Base-by-base conservation (phyloP, 30 jellyfish, hydroid and myxozoan species). In the Pseudorhiza aurosa region DNA sequence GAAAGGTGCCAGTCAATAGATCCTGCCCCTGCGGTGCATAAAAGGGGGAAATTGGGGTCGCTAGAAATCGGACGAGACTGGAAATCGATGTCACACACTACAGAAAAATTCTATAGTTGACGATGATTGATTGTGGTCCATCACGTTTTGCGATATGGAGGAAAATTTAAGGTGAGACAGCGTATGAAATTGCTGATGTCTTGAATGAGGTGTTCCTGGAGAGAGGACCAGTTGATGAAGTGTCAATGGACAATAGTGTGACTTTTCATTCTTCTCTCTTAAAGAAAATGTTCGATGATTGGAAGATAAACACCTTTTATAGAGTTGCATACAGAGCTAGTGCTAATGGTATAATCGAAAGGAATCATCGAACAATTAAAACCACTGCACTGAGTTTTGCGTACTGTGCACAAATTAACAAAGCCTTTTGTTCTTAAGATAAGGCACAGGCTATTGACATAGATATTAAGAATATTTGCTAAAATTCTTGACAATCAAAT, bases 101-200 rank as follows among this genome's bases (percentile, higher is more conserved):
- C 30, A n/a, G 75, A 25, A 1, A n/a, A 7, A 25, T 22, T 25
- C 75, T 51, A 59, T 59, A 59, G 51, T 59, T 59, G 18, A 29
- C 76, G 12, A 26, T 71, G 53, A 43, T 71, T 18, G 71, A 71
- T 45, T 71, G 75, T 29, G 69, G 71, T 10, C 71, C 85, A n/a
- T 31, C 65, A 19, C 69, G 65, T 22, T 43, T 71, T 49, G 71
- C 71, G 24, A 71, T 71, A 71, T 71, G 85, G 85, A 42, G 55
- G 53, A 42, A 45, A 43, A 19, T 43, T 15, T 6, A 17, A 19
- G 24, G 75, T 30, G 71, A 71, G 27, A 42, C 69, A 43, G 40
- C 85, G 44, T 51, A 33, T 6, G 53, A 71, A 21, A 25, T 71
- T 30, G 29, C 22, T 5, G 14, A 29, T 39, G 29, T n/a, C 42